These are phyloP conservation scores for Porphyrio hochstetteri DNA, from an alignment of 2,113 vertebrate species.

Conservation along the genomic window DNA sequence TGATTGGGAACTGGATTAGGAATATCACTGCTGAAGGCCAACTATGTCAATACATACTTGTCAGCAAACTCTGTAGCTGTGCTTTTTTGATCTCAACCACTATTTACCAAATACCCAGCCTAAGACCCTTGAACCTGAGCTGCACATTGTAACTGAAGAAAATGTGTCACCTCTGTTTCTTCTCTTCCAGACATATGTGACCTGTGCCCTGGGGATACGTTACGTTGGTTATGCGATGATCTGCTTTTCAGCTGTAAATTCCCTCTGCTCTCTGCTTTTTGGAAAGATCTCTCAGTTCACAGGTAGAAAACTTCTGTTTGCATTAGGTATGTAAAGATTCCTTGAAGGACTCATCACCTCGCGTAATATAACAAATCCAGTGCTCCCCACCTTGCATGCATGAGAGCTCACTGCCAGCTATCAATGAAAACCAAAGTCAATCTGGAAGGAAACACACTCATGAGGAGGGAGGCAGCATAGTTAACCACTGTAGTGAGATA, in stretches of 20 bases:
- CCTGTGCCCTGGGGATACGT: constrained; percentile 91
- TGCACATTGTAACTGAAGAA: background rate
- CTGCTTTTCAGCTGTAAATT: constrained; percentile 87
- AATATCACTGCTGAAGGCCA: background rate
- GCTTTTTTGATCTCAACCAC: background rate
- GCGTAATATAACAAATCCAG: background rate
- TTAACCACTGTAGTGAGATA: background rate
- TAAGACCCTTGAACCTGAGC: background rate
- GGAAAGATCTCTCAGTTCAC: constrained; percentile 84
- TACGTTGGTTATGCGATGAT: constrained; percentile 90
- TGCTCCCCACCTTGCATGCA: background rate
- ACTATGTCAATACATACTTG: background rate
- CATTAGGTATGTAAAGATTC: constrained; percentile 78
- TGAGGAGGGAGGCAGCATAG: background rate
- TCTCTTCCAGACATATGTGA: constrained; percentile 83
- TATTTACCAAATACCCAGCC: background rate
- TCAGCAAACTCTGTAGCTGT: background rate
- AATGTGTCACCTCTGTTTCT: background rate
- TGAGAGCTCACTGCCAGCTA: background rate
- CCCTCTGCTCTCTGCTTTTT: constrained; percentile 83
- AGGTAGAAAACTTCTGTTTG: constrained; percentile 82
- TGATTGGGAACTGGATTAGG: background rate
- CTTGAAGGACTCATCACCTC: background rate
- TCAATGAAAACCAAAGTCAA: background rate
- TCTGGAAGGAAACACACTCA: background rate